Evolutionary conservation across 2,797 vertebrate genomes (phyloP), one percentile per base, ranked within the genome.

Genomic region (Pangasius sanitwongsei): DNA sequence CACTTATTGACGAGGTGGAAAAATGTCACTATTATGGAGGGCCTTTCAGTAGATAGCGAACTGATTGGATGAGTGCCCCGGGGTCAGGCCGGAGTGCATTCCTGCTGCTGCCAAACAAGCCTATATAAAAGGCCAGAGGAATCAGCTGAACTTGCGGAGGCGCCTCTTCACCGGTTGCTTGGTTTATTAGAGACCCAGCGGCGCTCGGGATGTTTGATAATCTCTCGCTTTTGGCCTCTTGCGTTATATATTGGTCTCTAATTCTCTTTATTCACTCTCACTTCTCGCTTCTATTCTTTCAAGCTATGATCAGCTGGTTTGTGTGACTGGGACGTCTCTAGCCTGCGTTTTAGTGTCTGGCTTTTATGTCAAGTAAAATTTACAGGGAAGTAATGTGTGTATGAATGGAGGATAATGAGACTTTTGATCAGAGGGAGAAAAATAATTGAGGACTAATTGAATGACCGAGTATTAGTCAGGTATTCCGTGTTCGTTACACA

Each of bases 1-100:
- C 96, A 95, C 95, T 96, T 96, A 97, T 97, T 97, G 96, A 97
- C 94, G 94, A 96, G 95, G 96, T 96, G 95, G 95, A 95, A 97
- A 97, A 97, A 96, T 96, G 96, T 97, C 96, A 97, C 96, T 95
- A 96, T 97, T 96, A 97, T 96, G 92, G 95, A 96, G 94, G 95
- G 94, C 93, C 95, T 96, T 96, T 96, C 95, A 96, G 95, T 90
- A 96, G 96, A 96, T 96, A 96, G 95, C 89, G 94, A 96, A 95
- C 95, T 96, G 96, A 96, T 97, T 96, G 96, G 96, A 96, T 95
- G 95, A 96, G 96, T 96, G 96, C 95, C 96, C 88, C 93, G 91
- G 91, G 96, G 96, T 97, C 96, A 97, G 94, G 93, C 91, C 93
- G 93, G 93, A 95, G 94, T 93, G 92, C 94, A 92, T 96, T 96